Evolutionary conservation across 2,113 vertebrate genomes (phyloP).

Genomic region (Spilogale gracilis): DNA sequence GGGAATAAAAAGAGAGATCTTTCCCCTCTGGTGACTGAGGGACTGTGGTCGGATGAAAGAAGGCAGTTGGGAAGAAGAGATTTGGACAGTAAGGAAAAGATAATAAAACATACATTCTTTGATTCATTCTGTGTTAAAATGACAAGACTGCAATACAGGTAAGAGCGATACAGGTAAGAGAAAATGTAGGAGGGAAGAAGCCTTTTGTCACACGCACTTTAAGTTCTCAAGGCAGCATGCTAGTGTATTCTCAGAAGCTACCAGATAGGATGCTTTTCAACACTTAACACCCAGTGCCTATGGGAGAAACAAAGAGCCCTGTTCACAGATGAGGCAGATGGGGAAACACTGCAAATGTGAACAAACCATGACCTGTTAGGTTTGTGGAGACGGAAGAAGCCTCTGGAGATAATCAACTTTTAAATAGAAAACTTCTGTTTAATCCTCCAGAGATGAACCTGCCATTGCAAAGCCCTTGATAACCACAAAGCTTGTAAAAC

Average conservation of each 20-base stretch:
- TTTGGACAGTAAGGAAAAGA: background rate
- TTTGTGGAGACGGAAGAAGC: background rate
- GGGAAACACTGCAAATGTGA: background rate
- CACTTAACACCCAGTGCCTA: background rate
- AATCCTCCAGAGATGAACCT: background rate
- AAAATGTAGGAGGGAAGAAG: background rate
- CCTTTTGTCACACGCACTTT: background rate
- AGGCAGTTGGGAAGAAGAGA: background rate
- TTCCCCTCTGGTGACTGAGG: background rate
- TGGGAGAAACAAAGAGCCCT: background rate
- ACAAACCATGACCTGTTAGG: background rate
- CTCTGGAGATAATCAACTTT: background rate
- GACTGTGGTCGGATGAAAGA: background rate
- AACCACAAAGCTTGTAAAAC: background rate
- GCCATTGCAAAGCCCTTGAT: background rate
- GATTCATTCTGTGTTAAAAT: background rate
- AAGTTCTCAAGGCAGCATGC: background rate
- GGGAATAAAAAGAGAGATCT: background rate
- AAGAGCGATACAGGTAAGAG: background rate
- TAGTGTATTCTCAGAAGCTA: background rate
- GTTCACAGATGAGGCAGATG: background rate
- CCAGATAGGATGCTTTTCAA: background rate
- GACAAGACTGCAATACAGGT: background rate
- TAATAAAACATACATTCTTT: background rate
- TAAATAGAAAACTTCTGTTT: background rate